These are phyloP conservation scores for Amphipoea lucens DNA, from an alignment of 2,888 invertebrate species.

Conservation along the genomic window DNA sequence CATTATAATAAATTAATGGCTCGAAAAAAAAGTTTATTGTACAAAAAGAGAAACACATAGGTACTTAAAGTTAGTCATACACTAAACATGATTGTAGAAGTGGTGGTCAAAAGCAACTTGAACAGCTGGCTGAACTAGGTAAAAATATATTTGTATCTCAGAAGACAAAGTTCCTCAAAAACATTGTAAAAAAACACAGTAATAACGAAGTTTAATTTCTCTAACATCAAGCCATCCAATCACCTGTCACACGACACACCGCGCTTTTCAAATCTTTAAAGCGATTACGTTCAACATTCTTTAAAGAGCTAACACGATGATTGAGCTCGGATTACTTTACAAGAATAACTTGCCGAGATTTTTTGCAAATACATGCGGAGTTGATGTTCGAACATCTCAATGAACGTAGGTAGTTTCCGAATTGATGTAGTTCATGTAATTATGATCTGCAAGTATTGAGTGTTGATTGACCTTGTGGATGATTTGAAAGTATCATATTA, in stretches of 20 bases:
- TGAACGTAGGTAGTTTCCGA: background rate
- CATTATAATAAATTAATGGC: background rate
- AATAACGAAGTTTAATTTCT: background rate
- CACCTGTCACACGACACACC: background rate
- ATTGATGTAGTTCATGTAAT: background rate
- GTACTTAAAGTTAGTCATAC: background rate
- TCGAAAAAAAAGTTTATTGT: background rate
- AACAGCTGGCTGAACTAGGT: background rate
- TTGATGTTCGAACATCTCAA: background rate
- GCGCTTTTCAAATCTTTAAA: slow-evolving; percentile 31
- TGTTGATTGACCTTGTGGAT: background rate
- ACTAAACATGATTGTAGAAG: background rate
- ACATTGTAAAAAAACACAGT: background rate
- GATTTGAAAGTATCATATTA: background rate
- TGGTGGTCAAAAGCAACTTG: background rate
- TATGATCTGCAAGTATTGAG: background rate
- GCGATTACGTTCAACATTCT: slow-evolving; percentile 28
- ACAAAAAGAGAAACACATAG: background rate
- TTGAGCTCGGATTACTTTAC: slow-evolving; percentile 34
- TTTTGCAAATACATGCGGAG: background rate
- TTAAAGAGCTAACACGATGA: slow-evolving; percentile 18
- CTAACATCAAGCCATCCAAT: background rate
- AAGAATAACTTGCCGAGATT: slow-evolving; percentile 12
- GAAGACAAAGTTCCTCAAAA: background rate
- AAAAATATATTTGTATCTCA: background rate